Base-by-base conservation (phyloP, 92 coral and sea anemone species). In the Phenganax stokvisi region DNA sequence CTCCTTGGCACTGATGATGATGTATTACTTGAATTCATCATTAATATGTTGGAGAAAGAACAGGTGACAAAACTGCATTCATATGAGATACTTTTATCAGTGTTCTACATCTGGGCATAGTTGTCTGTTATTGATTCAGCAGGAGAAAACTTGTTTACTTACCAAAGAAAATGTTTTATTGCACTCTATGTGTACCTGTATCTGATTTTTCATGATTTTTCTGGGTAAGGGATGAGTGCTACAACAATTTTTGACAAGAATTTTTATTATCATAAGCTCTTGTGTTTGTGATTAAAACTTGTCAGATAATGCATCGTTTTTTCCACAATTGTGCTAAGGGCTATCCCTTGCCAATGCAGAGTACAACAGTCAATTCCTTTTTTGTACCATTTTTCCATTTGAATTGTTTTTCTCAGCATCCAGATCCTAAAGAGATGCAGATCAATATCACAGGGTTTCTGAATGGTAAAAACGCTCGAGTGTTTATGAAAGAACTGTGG, bases 381-480 rank as follows among this genome's bases (percentile, higher is more conserved):
- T 5, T 37, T 37, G 47, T 37, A 5, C 3, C 25, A 20, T 54
- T 55, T 16, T n/a, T 11, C 25, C 12, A 53, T 12, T 27, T 12
- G 12, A 29, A 9, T 83, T 56, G 53, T 77, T 70, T 59, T 10
- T 56, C n/a, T 4, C 58, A 94, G 98, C 86, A 76, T 73, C 98
- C 98, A 51, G 98, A 94, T 66, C 97, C 98, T 25, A 94, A 87
- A 74, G 80, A 87, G n/a, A 94, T 94, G 98, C 98, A 94, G 86
- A 94, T 94, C 74, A 94, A 94, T 63, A 85, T 94, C 11, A 94
- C 98, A 29, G 98, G 98, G 8, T 94, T 94, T 51, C 83, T 94
- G 10, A 97, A 94, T 83, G 89, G 91, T 20, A 94, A 94, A 81
- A 94, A 94, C 88, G 98, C 98, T 13, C 90, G 98, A 9, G 89